Evolutionary conservation across 2,113 vertebrate species (phyloP), one percentile per base, ranked within the genome.

Genomic region (Dipodomys ordii): DNA sequence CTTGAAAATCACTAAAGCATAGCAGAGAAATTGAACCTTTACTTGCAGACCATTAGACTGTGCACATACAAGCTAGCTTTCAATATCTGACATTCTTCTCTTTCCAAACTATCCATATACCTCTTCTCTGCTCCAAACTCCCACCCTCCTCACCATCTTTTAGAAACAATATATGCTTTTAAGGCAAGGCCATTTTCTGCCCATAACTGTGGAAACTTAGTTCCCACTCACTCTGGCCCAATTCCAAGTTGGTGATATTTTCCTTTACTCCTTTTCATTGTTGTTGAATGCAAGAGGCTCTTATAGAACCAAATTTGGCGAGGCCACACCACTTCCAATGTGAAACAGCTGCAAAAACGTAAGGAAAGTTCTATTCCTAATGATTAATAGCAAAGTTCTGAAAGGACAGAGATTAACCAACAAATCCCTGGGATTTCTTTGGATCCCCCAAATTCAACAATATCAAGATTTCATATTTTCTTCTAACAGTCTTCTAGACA

Each of bases 301-400:
- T 87, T 49, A 39, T 18, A 87, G 74, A 91, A 39, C 28, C 65
- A 88, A 92, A 44, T 60, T 89, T 57, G 71, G 74, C 4, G 1
- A 49, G 20, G 22, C 35, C 80, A 44, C 22, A 79, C 73, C 74
- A 60, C 39, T 83, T 92, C 44, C 90, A 94, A 91, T 92, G 74
- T 88, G 93, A 95, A 96, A 92, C 79, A 95, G 96, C 87, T 96
- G 93, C 71, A 80, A 73, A 73, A 65, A 92, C 68, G 22, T 80
- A 95, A 60, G n/a, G 67, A 89, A 87, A 96, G 76, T 69, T 88
- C 73, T 83, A n/a, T 95, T 96, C 89, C 69, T 94, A 95, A 88
- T 92, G 73, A 95, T 94, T 93, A 94, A 83, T 67, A 76, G 78
- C 86, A 92, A 95, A 89, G 93, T 96, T 92, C 7, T 80, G 68